Conservation (phyloP, 2,888 invertebrate genomes). For the Eupithecia subumbrata region DNA sequence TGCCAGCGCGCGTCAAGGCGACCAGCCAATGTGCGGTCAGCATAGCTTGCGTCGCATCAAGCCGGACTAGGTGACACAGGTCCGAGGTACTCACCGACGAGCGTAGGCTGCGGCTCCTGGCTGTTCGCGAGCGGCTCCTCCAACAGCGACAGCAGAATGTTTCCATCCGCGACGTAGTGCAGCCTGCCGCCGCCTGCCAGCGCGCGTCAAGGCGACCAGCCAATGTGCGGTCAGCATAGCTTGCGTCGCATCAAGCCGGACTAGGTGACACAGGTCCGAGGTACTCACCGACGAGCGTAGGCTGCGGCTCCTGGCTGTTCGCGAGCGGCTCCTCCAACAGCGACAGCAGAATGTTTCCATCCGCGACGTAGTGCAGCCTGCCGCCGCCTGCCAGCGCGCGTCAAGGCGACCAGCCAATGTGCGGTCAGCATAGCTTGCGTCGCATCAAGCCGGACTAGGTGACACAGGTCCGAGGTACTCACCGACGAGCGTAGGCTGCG, state of each 20-base stretch:
- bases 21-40: conserved; percentile 79
- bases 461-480: conserved; percentile 13
- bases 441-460: not conserved
- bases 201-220: conserved; percentile 94
- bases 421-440: too few relatives aligned
- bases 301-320: conserved; percentile 92
- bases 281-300: not conserved
- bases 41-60: not conserved
- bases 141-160: not conserved
- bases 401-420: conserved; percentile 89
- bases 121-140: conserved; percentile 87
- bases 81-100: conserved; percentile 13
- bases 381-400: conserved; percentile 90
- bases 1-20: conserved; percentile 95
- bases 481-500: conserved; percentile 57
- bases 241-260: not conserved
- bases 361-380: conserved; percentile 43
- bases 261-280: conserved; percentile 10
- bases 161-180: not conserved
- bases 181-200: conserved; percentile 85
- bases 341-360: not conserved
- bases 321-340: conserved; percentile 77
- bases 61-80: not conserved
- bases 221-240: conserved; percentile 34
- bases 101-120: conserved; percentile 87